Evolutionary conservation across 2,888 invertebrate genomes (phyloP), one percentile per base, ranked within the genome.

Genomic region (Rotaria sp.): DNA sequence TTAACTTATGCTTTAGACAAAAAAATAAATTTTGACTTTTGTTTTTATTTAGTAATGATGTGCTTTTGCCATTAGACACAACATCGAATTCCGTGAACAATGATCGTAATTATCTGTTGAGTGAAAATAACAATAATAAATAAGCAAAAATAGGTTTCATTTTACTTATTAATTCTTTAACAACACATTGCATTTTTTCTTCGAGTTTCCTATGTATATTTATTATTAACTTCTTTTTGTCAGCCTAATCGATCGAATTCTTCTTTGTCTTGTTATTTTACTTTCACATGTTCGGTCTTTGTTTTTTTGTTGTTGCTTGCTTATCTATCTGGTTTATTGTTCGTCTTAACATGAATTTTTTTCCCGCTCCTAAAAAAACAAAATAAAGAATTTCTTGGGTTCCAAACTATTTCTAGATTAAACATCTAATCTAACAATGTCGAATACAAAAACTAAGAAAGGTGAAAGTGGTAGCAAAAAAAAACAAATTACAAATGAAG

Each of bases 401-500:
- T 52, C 21, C 18, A 2, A n/a, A 35, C 18, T 67, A 18, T 67
- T 67, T 67, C 67, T 67, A 67, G 67, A 67, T 67, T 18, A 67
- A 35, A 59, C 57, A 67, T 67, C 67, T 8, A 21, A 35, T 67
- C 21, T 67, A 18, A 18, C 2, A 21, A 67, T 67, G 67, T 11
- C 67, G 18, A 67, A 35, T 67, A 67, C 30, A 10, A 67, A 67
- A 67, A 38, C 3, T 21, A 67, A 67, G 38, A 67, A 67, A 67
- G 67, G 67, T 15, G 67, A 67, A 67, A 67, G 35, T 21, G 35
- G 35, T 35, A 21, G 67, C 75, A 85, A 45, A 50, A 86, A 86
- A 80, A 86, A 85, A 80, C 80, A 86, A 41, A 85, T 86, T 84
- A 86, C 86, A 38, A 86, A 85, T 21, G 86, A 86, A 85, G 85